Percentiles rank a stretch among this genome's conserved stretches.
phyloP scores from a whole-genome alignment of 2,797 vertebrate genomes.

The Scleropages formosus region DNA sequence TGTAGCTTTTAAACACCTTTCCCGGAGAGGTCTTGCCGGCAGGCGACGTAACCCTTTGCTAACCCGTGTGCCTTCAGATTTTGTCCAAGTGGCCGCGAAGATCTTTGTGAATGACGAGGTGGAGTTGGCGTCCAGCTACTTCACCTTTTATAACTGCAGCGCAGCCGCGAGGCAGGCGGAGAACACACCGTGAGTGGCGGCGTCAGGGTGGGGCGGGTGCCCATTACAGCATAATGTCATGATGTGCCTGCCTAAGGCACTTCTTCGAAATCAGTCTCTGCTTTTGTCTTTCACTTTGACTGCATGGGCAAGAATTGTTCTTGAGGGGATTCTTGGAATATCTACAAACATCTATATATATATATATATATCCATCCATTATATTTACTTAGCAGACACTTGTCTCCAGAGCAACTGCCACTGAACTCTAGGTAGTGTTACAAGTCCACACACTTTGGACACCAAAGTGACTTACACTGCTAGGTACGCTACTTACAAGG shows the following conservation, averaged over 20 bases:
- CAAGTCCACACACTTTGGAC: too few relatives aligned
- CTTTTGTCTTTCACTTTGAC: conserved; percentile 53
- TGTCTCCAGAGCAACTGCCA: too few relatives aligned
- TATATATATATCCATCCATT: too few relatives aligned
- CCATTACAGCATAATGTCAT: conserved; percentile 56
- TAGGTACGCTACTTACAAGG: too few relatives aligned
- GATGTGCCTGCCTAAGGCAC: conserved; percentile 21
- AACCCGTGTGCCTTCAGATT: conserved; percentile 67
- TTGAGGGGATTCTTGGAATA: conserved; percentile 34
- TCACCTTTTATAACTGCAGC: conserved; percentile 90
- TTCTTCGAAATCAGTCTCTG: conserved; percentile 53
- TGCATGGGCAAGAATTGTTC: conserved; percentile 67
- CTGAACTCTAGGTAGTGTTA: too few relatives aligned
- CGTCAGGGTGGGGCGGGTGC: too few relatives aligned
- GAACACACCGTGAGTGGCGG: conserved; percentile 88
- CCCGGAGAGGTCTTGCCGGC: neutral
- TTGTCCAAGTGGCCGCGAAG: conserved; percentile 76
- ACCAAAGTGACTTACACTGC: too few relatives aligned
- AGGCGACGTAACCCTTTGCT: neutral
- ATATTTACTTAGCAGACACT: too few relatives aligned
- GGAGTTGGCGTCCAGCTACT: conserved; percentile 79
- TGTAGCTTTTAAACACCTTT: too few relatives aligned
- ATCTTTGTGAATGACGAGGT: conserved; percentile 66
- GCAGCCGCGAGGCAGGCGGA: conserved; percentile 80
- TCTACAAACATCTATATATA: too few relatives aligned